These are phyloP conservation scores for Empis stercorea DNA, from an alignment of 2,888 invertebrate genomes.

Conservation along the genomic window DNA sequence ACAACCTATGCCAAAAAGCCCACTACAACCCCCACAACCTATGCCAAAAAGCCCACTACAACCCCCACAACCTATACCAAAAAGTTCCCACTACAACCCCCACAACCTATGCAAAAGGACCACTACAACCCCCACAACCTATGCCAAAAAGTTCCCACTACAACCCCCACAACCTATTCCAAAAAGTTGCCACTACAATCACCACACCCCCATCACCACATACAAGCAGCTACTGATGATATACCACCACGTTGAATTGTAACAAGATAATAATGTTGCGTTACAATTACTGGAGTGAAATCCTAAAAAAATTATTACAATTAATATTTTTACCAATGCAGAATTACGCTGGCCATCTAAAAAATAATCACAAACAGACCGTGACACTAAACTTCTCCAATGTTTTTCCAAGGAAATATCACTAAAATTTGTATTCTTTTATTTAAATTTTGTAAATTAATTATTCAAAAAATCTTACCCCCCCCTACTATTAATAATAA, in stretches of 20 bases:
- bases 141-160: too few relatives aligned
- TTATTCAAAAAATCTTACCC: constrained; percentile 47
- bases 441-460: constrained; percentile 6
- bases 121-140: too few relatives aligned
- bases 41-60: too few relatives aligned
- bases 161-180: too few relatives aligned
- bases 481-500: constrained; percentile 85
- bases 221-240: constrained; percentile 91
- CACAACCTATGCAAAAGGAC: too few relatives aligned
- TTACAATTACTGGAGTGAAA: constrained; percentile 94
- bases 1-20: too few relatives aligned
- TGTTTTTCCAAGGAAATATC: constrained; percentile 99
- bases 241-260: constrained; percentile 88
- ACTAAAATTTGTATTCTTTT: constrained; percentile 43
- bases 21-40: too few relatives aligned
- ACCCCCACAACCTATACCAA: too few relatives aligned
- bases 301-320: constrained; percentile 39
- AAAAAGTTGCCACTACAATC: too few relatives aligned
- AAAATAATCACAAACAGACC: constrained; percentile 98
- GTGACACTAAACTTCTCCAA: constrained; percentile 94
- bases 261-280: constrained; percentile 96
- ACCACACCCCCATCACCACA: too few relatives aligned
- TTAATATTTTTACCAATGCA: constrained; percentile 34
- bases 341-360: constrained; percentile 93
- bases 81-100: too few relatives aligned